Conservation (phyloP, 1,140 invertebrate genomes). For the Brachionus plicatilis region DNA sequence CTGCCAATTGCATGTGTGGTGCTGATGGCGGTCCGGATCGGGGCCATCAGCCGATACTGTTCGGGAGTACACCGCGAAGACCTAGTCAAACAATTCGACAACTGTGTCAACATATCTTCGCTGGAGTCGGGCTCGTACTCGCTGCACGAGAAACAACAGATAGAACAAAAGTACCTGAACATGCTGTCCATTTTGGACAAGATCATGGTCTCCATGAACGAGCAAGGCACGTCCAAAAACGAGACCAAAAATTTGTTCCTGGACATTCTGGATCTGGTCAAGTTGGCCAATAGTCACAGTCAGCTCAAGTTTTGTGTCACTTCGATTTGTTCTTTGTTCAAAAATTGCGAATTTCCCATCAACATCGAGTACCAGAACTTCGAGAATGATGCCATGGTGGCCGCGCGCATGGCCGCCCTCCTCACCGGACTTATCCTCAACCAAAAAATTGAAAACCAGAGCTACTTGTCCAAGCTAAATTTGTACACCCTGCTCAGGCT, state of each 20-base stretch:
- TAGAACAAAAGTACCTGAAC: background rate
- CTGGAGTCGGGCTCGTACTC: background rate
- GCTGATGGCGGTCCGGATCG: background rate
- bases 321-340: conserved; percentile 18
- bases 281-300: background rate
- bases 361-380: conserved; percentile 13
- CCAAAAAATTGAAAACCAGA: conserved; percentile 25
- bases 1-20: background rate
- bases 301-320: conserved; percentile 8
- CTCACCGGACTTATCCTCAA: background rate
- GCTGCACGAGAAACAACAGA: background rate
- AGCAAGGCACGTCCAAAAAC: background rate
- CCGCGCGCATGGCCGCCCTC: background rate
- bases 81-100: background rate
- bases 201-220: background rate
- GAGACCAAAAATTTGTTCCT: conserved; percentile 1
- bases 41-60: background rate
- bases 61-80: background rate
- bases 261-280: conserved; percentile 2
- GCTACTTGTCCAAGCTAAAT: background rate
- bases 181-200: background rate
- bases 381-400: background rate
- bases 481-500: conserved; percentile 7
- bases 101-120: background rate
- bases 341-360: conserved; percentile 38